Evolutionary conservation across 2,113 vertebrate species (phyloP).

Genomic region (Zingel zingel): DNA sequence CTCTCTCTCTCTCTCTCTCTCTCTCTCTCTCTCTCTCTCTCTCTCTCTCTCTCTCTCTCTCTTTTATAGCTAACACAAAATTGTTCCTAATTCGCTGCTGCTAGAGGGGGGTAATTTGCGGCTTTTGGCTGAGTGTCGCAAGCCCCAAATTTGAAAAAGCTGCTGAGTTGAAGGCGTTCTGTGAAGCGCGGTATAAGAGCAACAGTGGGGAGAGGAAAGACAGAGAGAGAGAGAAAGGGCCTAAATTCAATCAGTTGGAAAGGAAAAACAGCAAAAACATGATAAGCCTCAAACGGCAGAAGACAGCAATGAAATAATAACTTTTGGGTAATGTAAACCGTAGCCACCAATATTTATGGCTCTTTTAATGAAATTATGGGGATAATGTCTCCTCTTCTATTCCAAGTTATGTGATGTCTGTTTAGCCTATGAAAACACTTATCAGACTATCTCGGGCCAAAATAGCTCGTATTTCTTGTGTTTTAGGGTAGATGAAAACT

Average conservation of each 20-base stretch:
- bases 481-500: slow-evolving; percentile 23
- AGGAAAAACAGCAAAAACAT: slow-evolving; percentile 68
- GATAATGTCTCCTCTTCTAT: slow-evolving; percentile 55
- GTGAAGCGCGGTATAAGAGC: slow-evolving; percentile 67
- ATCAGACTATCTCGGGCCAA: slow-evolving; percentile 22
- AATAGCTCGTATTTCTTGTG: slow-evolving; percentile 34
- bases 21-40: slow-evolving; percentile 72
- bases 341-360: slow-evolving; percentile 57
- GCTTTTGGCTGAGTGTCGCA: slow-evolving; percentile 87
- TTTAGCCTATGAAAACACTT: slow-evolving; percentile 41
- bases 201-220: slow-evolving; percentile 60
- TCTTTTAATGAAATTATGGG: slow-evolving; percentile 63
- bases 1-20: slow-evolving; percentile 66
- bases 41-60: slow-evolving; percentile 63
- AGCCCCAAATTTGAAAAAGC: slow-evolving; percentile 89
- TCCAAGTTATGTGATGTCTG: slow-evolving; percentile 40
- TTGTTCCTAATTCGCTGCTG: slow-evolving; percentile 90
- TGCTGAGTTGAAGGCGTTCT: slow-evolving; percentile 83
- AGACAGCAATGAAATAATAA: slow-evolving; percentile 57
- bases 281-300: slow-evolving; percentile 65
- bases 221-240: slow-evolving; percentile 16
- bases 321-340: slow-evolving; percentile 56
- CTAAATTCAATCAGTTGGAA: slow-evolving; percentile 70
- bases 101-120: slow-evolving; percentile 89
- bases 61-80: slow-evolving; percentile 89